phyloP scores from a whole-genome alignment of 2,888 invertebrate species.

The Dendrolimus houi region DNA sequence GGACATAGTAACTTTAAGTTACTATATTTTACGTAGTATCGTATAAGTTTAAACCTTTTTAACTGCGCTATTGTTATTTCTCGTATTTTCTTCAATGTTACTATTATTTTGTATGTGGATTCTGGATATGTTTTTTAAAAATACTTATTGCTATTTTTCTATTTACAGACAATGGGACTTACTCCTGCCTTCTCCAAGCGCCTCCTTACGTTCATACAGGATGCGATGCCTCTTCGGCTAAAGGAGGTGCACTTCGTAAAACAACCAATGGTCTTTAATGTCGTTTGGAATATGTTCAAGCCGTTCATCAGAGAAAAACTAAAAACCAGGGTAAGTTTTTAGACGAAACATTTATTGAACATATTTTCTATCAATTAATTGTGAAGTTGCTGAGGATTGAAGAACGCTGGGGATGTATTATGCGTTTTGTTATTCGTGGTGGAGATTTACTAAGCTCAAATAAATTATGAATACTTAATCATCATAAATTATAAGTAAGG shows the following conservation, averaged over 20 bases:
- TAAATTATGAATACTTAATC: too few species aligned
- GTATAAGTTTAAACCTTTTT: too few species aligned
- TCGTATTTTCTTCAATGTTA: neutral
- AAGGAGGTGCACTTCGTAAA: conserved; percentile 92
- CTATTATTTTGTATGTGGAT: neutral
- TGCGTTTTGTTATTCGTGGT: too few species aligned
- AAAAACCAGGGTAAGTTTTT: conserved; percentile 80
- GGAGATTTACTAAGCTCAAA: too few species aligned
- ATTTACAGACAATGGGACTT: conserved; percentile 76
- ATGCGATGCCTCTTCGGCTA: conserved; percentile 89
- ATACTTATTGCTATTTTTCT: conserved; percentile 1
- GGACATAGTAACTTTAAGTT: too few species aligned
- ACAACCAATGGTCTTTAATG: conserved; percentile 88
- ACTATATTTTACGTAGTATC: too few species aligned
- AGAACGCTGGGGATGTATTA: too few species aligned
- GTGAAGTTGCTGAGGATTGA: too few species aligned
- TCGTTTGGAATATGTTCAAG: conserved; percentile 91
- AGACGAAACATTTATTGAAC: too few species aligned
- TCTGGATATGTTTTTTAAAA: neutral
- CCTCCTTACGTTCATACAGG: conserved; percentile 88
- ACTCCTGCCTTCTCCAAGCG: conserved; percentile 85
- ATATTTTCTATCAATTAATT: too few species aligned
- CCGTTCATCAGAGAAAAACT: conserved; percentile 88
- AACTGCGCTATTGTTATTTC: too few species aligned
- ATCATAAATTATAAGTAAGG: too few species aligned